phyloP scores from a whole-genome alignment of 2,113 vertebrate genomes.

The Progne subis region DNA sequence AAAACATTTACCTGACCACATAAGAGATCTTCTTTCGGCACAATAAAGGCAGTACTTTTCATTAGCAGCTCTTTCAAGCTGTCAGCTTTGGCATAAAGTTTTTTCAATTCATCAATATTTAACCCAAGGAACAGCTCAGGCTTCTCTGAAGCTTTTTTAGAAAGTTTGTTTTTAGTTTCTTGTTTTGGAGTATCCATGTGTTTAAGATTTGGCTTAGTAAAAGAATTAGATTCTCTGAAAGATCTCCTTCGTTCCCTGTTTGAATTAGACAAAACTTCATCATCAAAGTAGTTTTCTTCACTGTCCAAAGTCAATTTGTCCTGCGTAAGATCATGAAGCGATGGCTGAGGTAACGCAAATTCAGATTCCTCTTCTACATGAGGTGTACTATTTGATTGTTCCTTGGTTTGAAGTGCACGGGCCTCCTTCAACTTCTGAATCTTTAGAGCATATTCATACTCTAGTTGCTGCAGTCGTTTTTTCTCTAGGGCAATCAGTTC shows the following conservation, averaged over 20 bases:
- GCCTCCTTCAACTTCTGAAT: conserved; percentile 95
- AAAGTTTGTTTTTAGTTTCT: conserved; percentile 72
- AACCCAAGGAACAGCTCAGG: conserved; percentile 86
- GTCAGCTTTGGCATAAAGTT: conserved; percentile 77
- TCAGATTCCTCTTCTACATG: conserved; percentile 73
- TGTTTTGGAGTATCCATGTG: conserved; percentile 79
- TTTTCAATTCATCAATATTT: conserved; percentile 86
- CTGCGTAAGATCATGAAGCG: conserved; percentile 94
- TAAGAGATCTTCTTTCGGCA: conserved; percentile 53
- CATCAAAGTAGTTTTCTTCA: conserved; percentile 85
- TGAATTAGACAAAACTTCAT: conserved; percentile 76
- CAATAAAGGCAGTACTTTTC: conserved; percentile 66
- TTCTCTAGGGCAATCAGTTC: conserved; percentile 92
- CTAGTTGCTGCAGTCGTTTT: conserved; percentile 89
- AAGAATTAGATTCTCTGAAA: conserved; percentile 86
- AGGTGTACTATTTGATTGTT: conserved; percentile 47
- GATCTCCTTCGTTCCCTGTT: conserved; percentile 83
- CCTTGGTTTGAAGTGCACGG: conserved; percentile 83
- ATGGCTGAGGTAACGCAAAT: conserved; percentile 88
- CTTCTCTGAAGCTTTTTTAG: conserved; percentile 58
- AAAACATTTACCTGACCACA: conserved; percentile 74
- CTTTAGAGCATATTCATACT: conserved; percentile 95
- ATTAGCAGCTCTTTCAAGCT: conserved; percentile 83
- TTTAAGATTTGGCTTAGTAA: conserved; percentile 93
- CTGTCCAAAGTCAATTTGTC: conserved; percentile 90